Percentiles rank a stretch among this genome's conserved stretches.
These are phyloP conservation scores for Gymnocypris eckloni DNA, from an alignment of 2,797 vertebrate genomes.

Conservation along the genomic window DNA sequence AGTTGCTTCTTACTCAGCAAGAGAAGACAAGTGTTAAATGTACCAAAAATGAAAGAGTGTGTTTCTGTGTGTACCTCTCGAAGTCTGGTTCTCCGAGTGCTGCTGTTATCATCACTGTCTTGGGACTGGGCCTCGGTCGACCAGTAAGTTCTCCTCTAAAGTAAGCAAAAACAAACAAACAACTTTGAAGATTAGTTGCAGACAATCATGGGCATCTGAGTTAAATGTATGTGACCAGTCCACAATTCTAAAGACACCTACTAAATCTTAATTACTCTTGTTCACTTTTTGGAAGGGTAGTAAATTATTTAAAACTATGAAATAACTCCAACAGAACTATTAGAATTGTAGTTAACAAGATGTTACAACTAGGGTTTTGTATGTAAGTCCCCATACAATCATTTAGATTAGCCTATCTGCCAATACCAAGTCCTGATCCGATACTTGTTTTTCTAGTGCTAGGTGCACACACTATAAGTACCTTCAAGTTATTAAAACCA, in stretches of 20 bases:
- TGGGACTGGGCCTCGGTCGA: constrained; percentile 77
- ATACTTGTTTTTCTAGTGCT: background rate
- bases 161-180: background rate
- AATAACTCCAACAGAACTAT: background rate
- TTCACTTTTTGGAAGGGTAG: background rate
- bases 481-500: background rate
- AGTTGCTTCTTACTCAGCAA: background rate
- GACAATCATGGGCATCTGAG: background rate
- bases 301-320: background rate
- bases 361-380: background rate
- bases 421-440: background rate
- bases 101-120: constrained; percentile 79
- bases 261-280: background rate
- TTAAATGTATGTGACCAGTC: background rate
- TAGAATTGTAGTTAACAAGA: background rate
- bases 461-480: background rate
- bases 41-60: background rate
- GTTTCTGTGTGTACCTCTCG: constrained; percentile 67
- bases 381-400: background rate
- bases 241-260: background rate
- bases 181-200: constrained; percentile 2
- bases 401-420: background rate
- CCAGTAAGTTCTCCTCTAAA: constrained; percentile 84
- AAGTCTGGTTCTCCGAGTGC: constrained; percentile 81
- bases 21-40: constrained; percentile 2